Evolutionary conservation across 2,797 vertebrate genomes (phyloP).

Genomic region (Anguilla obscura): DNA sequence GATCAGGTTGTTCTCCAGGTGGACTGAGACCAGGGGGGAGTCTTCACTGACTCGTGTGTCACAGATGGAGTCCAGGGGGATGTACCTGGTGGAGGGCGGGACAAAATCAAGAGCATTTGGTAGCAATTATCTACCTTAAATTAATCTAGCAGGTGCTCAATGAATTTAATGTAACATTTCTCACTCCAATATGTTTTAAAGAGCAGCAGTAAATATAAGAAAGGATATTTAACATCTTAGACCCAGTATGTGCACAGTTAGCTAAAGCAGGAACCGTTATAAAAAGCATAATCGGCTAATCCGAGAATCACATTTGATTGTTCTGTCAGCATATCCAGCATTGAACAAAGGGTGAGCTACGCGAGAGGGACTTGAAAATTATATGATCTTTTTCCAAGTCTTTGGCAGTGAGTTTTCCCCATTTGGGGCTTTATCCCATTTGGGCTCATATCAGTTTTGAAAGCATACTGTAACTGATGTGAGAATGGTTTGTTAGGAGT

Average conservation of each 20-base stretch:
- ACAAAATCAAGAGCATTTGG: background rate
- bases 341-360: background rate
- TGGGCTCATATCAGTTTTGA: background rate
- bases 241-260: background rate
- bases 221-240: background rate
- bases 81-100: conserved; percentile 61
- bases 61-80: conserved; percentile 77
- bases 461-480: background rate
- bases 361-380: background rate
- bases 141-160: background rate
- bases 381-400: background rate
- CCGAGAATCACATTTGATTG: background rate
- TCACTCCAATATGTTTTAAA: background rate
- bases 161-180: background rate
- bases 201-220: background rate
- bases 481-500: background rate
- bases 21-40: conserved; percentile 71
- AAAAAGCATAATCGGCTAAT: background rate
- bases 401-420: background rate
- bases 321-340: background rate
- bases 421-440: background rate
- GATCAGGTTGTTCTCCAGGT: conserved; percentile 80
- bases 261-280: too few species aligned
- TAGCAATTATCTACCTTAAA: background rate
- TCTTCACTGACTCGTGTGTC: conserved; percentile 68